Conservation (phyloP, 2,113 vertebrate species). For the Uria aalge region DNA sequence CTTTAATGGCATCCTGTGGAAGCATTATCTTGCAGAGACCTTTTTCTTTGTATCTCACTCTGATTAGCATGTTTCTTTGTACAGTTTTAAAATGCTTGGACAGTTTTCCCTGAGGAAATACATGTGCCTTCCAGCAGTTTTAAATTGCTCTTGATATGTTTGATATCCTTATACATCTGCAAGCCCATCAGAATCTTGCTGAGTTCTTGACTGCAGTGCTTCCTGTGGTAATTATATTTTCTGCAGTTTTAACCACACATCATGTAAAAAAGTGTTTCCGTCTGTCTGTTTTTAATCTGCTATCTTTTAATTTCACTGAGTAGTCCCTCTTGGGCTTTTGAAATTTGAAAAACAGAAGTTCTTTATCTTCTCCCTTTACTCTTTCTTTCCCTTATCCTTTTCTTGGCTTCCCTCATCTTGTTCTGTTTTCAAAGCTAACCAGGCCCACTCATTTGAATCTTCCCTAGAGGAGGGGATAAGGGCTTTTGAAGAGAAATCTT, state of each 20-base stretch:
- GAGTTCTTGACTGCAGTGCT: constrained; percentile 29
- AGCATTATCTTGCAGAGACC: not conserved
- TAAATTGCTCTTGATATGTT: constrained; percentile 29
- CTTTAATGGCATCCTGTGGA: not conserved
- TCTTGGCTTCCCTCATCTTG: not conserved
- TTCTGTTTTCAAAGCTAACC: constrained; percentile 19
- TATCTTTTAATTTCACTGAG: not conserved
- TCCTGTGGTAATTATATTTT: constrained; percentile 26
- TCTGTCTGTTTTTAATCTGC: constrained; percentile 1
- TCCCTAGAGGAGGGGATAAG: not conserved
- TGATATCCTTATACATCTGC: constrained; percentile 18
- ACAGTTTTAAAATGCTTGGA: constrained; percentile 22
- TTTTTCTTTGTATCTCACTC: constrained; percentile 15
- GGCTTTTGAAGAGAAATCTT: not conserved
- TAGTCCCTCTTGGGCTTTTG: constrained; percentile 4
- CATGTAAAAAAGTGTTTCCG: not conserved
- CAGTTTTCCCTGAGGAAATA: constrained; percentile 23
- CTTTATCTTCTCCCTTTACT: constrained; percentile 6
- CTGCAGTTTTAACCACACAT: constrained; percentile 9
- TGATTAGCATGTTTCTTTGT: constrained; percentile 29
- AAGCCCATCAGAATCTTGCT: constrained; percentile 23
- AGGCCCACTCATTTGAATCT: not conserved
- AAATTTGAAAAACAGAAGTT: constrained; percentile 14
- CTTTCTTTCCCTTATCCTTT: not conserved
- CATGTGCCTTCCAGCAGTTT: constrained; percentile 34